A percentile compares a stretch with the other conserved stretches of the same genome.
Conservation (phyloP, 2,113 vertebrate species). For the Protobothrops mucrosquamatus region DNA sequence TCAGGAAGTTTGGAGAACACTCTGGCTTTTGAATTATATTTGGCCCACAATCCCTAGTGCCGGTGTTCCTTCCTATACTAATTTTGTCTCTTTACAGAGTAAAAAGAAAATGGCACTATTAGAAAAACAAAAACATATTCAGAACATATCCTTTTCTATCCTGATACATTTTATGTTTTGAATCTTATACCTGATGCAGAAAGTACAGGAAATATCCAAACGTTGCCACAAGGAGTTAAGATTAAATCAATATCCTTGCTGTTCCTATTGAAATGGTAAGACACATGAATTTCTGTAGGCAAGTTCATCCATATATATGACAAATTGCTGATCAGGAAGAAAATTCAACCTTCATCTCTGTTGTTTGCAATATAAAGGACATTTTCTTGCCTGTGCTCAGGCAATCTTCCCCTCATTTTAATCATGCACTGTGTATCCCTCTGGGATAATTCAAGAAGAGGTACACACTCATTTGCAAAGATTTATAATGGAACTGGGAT, state of each 20-base stretch:
- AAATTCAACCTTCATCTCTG: not conserved
- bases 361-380: not conserved
- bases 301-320: not conserved
- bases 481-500: not conserved
- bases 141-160: not conserved
- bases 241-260: not conserved
- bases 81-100: not conserved
- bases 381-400: fast-evolving
- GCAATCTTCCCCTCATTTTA: not conserved
- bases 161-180: not conserved
- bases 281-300: not conserved
- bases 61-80: not conserved
- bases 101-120: not conserved
- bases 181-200: not conserved
- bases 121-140: not conserved
- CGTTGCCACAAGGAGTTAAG: not conserved
- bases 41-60: not conserved
- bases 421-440: not conserved
- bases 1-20: not conserved
- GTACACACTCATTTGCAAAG: slow-evolving; percentile 2
- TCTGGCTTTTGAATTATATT: not conserved
- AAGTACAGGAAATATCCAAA: fast-evolving
- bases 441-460: not conserved
- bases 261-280: not conserved
- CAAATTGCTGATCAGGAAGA: not conserved